Conservation (phyloP, 2,888 invertebrate species). For the Caenorhabditis virilis region DNA sequence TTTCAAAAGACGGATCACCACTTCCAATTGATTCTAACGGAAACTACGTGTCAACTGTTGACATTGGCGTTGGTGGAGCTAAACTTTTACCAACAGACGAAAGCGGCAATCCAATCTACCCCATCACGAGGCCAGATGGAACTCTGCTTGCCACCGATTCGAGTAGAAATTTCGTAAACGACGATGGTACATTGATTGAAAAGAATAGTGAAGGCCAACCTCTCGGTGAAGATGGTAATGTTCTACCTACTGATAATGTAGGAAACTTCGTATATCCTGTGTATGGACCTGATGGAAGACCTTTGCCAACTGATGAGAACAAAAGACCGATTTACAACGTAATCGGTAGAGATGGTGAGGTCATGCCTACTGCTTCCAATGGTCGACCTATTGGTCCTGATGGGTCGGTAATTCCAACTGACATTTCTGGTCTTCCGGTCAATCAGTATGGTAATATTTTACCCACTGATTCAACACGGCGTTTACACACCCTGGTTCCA, state of each 20-base stretch:
- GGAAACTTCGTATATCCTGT: conserved; percentile 42
- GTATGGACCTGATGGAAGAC: conserved; percentile 37
- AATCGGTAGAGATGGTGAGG: conserved; percentile 40
- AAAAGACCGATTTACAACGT: conserved; percentile 35
- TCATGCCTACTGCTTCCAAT: conserved; percentile 38
- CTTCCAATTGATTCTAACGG: conserved; percentile 31
- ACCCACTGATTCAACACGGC: conserved; percentile 39
- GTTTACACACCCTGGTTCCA: conserved; percentile 33
- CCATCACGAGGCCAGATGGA: conserved; percentile 39
- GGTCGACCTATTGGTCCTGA: conserved; percentile 36
- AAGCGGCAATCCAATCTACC: conserved; percentile 24
- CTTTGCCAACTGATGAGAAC: conserved; percentile 33
- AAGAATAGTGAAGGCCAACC: conserved; percentile 31
- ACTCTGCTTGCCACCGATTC: conserved; percentile 25
- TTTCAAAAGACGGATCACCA: conserved; percentile 21
- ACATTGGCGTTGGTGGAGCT: conserved; percentile 12
- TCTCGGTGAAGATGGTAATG: conserved; percentile 43
- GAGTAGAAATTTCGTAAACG: conserved; percentile 32
- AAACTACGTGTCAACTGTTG: conserved; percentile 10
- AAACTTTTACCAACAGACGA: conserved; percentile 35
- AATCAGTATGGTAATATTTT: conserved; percentile 40
- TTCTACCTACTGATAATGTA: conserved; percentile 32
- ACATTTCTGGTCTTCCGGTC: conserved; percentile 38
- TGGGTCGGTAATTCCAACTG: conserved; percentile 42
- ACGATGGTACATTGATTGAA: conserved; percentile 29